These are phyloP conservation scores for Ormyrus rosae DNA, from an alignment of 2,888 invertebrate genomes.

Conservation along the genomic window DNA sequence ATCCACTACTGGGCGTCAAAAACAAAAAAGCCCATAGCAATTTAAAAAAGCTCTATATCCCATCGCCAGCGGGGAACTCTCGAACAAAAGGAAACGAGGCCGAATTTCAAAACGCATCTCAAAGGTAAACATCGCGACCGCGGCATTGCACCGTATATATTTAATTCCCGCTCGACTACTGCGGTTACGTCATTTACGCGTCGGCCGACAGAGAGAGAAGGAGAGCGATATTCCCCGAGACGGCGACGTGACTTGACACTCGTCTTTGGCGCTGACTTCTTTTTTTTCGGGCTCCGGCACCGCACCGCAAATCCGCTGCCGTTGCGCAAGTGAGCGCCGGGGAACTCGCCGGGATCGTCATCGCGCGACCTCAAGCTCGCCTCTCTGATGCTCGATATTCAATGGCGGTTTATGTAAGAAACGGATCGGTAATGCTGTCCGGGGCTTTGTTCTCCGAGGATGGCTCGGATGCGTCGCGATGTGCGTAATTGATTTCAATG, in stretches of 20 bases:
- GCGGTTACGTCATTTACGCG: slow-evolving; percentile 31
- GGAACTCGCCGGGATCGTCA: slow-evolving; percentile 12
- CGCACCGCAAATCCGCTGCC: background rate
- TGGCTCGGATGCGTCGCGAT: too few relatives aligned
- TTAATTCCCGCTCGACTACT: too few relatives aligned
- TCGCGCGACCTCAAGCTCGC: background rate
- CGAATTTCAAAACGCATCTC: slow-evolving; percentile 22
- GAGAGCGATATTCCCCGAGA: slow-evolving; percentile 17
- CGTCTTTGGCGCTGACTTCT: background rate
- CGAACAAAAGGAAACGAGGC: background rate
- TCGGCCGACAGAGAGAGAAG: background rate
- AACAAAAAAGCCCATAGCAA: too few relatives aligned
- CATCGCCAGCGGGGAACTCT: too few relatives aligned
- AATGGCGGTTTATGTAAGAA: slow-evolving; percentile 10
- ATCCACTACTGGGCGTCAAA: too few relatives aligned
- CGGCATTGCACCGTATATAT: too few relatives aligned
- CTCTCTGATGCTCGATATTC: slow-evolving; percentile 1
- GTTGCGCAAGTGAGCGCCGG: slow-evolving; percentile 3
- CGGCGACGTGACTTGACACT: slow-evolving; percentile 35
- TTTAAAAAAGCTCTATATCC: too few relatives aligned
- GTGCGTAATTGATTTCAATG: too few relatives aligned
- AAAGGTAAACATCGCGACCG: background rate
- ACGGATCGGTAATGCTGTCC: too few relatives aligned
- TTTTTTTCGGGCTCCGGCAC: too few relatives aligned
- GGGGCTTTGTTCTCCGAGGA: too few relatives aligned